Conservation (phyloP, 1,140 invertebrate species). For the Schlechtendalia chinensis region DNA sequence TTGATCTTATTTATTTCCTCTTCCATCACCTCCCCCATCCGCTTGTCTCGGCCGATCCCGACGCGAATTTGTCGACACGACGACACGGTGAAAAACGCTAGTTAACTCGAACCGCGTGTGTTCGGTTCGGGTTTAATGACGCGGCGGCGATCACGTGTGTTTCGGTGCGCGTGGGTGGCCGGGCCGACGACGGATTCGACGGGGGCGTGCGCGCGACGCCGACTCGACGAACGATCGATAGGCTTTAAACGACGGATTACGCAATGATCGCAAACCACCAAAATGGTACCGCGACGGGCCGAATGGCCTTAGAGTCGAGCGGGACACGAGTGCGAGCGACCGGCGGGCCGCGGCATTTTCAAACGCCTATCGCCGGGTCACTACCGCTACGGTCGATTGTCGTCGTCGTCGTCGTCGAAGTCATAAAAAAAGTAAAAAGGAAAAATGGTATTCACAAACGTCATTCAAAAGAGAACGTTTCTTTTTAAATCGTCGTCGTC, state of each 20-base stretch:
- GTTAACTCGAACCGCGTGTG: slow-evolving; percentile 6
- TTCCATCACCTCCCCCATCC: too few relatives aligned
- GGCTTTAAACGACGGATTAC: too few relatives aligned
- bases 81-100: slow-evolving; percentile 40
- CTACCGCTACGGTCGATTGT: background rate
- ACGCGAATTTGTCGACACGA: slow-evolving; percentile 29
- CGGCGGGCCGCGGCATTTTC: too few relatives aligned
- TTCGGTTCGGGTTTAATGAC: slow-evolving; percentile 28
- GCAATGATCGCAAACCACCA: too few relatives aligned
- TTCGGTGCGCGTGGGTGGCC: background rate
- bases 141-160: background rate
- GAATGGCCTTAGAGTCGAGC: too few relatives aligned
- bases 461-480: background rate
- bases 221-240: too few relatives aligned
- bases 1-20: too few relatives aligned
- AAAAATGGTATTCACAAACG: background rate
- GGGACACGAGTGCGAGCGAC: too few relatives aligned
- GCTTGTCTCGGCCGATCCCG: slow-evolving; percentile 1
- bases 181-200: background rate
- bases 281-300: too few relatives aligned
- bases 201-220: background rate
- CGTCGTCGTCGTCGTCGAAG: too few relatives aligned
- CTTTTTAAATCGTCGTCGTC: slow-evolving; percentile 28
- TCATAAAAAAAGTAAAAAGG: background rate
- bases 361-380: too few relatives aligned